phyloP scores from a whole-genome alignment of 1,140 invertebrate species.

The Papilio machaon region DNA sequence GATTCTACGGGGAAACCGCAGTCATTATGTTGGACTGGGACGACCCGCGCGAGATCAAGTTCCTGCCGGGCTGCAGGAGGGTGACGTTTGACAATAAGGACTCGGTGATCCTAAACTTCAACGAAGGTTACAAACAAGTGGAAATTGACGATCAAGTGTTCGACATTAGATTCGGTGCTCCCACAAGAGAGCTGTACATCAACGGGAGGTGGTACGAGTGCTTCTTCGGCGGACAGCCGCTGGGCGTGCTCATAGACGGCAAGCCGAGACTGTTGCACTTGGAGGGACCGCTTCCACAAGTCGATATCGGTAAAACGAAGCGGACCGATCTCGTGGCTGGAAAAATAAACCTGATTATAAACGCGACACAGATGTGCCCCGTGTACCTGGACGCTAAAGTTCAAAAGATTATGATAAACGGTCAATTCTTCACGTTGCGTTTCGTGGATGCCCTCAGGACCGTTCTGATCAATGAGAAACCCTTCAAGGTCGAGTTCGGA shows the following conservation, averaged over 20 bases:
- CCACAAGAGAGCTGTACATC: conserved; percentile 95
- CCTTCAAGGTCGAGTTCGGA: conserved; percentile 94
- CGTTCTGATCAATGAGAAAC: conserved; percentile 91
- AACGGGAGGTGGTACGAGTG: conserved; percentile 94
- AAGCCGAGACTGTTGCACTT: conserved; percentile 89
- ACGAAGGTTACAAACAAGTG: conserved; percentile 88
- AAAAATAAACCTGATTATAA: conserved; percentile 91
- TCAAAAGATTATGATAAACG: conserved; percentile 90
- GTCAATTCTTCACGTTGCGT: conserved; percentile 88
- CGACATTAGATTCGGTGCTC: conserved; percentile 93
- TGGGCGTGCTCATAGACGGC: conserved; percentile 91
- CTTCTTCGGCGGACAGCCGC: conserved; percentile 94
- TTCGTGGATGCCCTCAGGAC: conserved; percentile 90
- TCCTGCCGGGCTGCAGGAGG: conserved; percentile 86
- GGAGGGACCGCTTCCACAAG: conserved; percentile 93
- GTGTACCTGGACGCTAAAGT: conserved; percentile 94
- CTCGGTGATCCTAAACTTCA: conserved; percentile 85
- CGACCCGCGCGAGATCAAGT: conserved; percentile 92
- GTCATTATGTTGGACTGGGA: conserved; percentile 92
- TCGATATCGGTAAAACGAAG: conserved; percentile 87
- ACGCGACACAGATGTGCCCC: conserved; percentile 89
- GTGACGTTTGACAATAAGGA: conserved; percentile 89
- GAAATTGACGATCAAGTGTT: conserved; percentile 87
- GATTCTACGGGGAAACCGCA: conserved; percentile 92
- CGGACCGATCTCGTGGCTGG: conserved; percentile 90